Evolutionary conservation across 2,797 vertebrate species (phyloP).

Genomic region (Borostomias antarcticus): DNA sequence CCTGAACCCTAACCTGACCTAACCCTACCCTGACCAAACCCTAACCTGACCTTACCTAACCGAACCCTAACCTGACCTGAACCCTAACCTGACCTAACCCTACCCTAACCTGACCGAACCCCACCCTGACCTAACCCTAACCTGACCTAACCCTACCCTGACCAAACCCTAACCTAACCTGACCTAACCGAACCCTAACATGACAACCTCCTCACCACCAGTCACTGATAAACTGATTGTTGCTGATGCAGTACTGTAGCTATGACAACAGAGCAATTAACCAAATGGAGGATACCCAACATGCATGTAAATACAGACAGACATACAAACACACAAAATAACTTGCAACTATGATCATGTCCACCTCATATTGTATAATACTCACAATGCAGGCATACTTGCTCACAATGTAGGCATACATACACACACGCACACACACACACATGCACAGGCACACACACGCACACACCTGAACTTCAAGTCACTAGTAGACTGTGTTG

Average conservation of each 20-base stretch:
- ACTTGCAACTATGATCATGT: neutral
- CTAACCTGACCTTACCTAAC: neutral
- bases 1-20: neutral
- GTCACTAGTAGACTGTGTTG: neutral
- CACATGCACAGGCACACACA: neutral
- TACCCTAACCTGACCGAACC: too few relatives aligned
- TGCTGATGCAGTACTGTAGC: conserved; percentile 1
- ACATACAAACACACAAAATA: conserved; percentile 4
- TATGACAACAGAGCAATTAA: neutral
- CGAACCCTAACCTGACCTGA: too few relatives aligned
- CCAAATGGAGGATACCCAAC: neutral
- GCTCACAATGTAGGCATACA: neutral
- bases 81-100: too few relatives aligned
- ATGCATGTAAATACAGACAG: neutral
- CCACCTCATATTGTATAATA: too few relatives aligned
- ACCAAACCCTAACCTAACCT: too few relatives aligned
- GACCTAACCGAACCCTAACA: neutral
- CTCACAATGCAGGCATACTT: too few relatives aligned
- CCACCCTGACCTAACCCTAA: too few relatives aligned
- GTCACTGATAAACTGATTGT: neutral
- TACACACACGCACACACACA: neutral
- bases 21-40: too few relatives aligned
- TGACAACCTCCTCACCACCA: too few relatives aligned
- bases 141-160: too few relatives aligned
- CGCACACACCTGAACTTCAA: neutral